Evolutionary conservation across 2,797 vertebrate species (phyloP), one percentile per base, ranked within the genome.

Genomic region (Salarias fasciatus): DNA sequence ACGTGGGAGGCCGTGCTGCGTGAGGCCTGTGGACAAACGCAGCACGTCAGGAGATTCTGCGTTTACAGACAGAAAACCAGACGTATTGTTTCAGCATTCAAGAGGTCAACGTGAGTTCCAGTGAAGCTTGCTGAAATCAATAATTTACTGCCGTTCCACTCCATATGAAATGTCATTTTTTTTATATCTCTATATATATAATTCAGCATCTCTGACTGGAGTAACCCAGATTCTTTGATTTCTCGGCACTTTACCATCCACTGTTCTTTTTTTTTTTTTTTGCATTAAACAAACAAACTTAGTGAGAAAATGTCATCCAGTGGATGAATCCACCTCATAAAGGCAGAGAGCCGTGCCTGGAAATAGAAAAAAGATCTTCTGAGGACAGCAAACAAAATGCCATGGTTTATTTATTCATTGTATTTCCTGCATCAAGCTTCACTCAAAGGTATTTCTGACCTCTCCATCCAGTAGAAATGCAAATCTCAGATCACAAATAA

Each of bases 141-240:
- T 86, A 65, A 81, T 83, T 82, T n/a, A 77, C 56, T 53, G 14
- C 53, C 58, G 30, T 53, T 24, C 57, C 61, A 66, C 12, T 55
- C 54, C 31, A 75, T 69, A 51, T 56, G 53, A 67, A 63, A 81
- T 61, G 52, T 45, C 11, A 46, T 64, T 63, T 50, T 72, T 61
- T 50, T 24, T 3, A 24, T 24, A 82, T 24, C 18, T 24, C 24
- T 2, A 2, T 24, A 24, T 24, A 2, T 24, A 24, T 75, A 54
- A 77, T 79, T 79, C 57, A 82, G 24, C 18, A 63, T 63, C 43
- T 33, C 36, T 50, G 41, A 71, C 55, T 58, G 44, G 41, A 63
- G 50, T 63, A 74, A 72, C 72, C 62, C 53, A 82, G 43, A 64
- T 80, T 64, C 40, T n/a, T 12, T 10, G 5, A 44, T 38, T 57